These are phyloP conservation scores for Drusus annulatus DNA, from an alignment of 1,140 invertebrate genomes.

Conservation along the genomic window DNA sequence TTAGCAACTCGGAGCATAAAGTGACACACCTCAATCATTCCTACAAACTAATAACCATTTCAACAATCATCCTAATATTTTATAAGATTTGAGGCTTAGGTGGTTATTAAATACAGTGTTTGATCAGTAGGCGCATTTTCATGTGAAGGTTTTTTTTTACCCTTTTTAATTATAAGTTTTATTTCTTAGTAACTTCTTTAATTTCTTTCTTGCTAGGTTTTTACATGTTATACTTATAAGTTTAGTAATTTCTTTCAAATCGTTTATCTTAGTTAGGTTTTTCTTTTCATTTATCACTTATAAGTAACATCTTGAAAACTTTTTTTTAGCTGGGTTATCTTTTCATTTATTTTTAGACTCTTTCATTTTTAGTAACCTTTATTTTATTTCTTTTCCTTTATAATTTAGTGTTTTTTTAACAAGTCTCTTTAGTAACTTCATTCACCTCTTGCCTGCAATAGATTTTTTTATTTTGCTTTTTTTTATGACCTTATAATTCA, in stretches of 20 bases:
- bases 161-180: background rate
- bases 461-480: too few species aligned
- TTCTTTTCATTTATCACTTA: too few species aligned
- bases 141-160: background rate
- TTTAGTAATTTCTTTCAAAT: background rate
- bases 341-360: too few species aligned
- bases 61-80: slow-evolving; percentile 33
- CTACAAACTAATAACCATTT: slow-evolving; percentile 18
- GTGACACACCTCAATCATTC: slow-evolving; percentile 20
- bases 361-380: too few species aligned
- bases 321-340: too few species aligned
- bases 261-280: too few species aligned
- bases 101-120: slow-evolving; percentile 23
- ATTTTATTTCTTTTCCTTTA: too few species aligned
- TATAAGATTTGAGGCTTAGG: slow-evolving; percentile 28
- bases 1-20: background rate
- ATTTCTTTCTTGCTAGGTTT: background rate
- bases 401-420: background rate
- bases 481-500: too few species aligned
- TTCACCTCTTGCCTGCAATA: too few species aligned
- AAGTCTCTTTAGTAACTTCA: too few species aligned
- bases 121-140: background rate
- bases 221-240: slow-evolving; percentile 3
- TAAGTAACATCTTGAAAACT: too few species aligned
- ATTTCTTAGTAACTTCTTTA: background rate